phyloP scores from a whole-genome alignment of 2,888 invertebrate genomes.

The Pteria penguin region DNA sequence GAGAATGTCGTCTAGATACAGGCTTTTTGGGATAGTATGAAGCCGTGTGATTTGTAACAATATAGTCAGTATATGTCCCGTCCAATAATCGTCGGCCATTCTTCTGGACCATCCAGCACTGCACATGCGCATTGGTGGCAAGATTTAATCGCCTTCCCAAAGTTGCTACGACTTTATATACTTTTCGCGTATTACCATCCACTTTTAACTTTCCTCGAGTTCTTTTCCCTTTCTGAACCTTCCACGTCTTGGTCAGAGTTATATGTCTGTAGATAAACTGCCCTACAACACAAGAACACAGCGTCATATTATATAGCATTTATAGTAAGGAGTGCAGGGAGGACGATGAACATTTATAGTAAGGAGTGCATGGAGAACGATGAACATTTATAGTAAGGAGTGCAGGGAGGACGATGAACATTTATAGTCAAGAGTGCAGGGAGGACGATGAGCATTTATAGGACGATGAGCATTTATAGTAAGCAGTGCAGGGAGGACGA shows the following conservation, averaged over 20 bases:
- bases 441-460: too few species aligned
- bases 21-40: too few species aligned
- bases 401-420: too few species aligned
- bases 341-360: too few species aligned
- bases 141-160: constrained; percentile 64
- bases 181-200: constrained; percentile 52
- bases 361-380: too few species aligned
- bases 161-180: constrained; percentile 59
- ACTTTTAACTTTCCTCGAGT: constrained; percentile 56
- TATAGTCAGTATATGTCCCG: constrained; percentile 64
- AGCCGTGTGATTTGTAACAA: constrained; percentile 41
- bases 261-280: constrained; percentile 60
- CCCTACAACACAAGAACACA: constrained; percentile 48
- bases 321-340: too few species aligned
- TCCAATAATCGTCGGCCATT: constrained; percentile 65
- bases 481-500: too few species aligned
- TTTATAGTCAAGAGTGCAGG: too few species aligned
- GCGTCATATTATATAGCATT: too few species aligned
- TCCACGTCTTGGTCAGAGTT: constrained; percentile 56
- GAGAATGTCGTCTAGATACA: too few species aligned
- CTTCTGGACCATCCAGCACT: constrained; percentile 69
- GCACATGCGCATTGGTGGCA: constrained; percentile 59
- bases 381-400: too few species aligned
- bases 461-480: too few species aligned
- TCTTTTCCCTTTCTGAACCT: constrained; percentile 44